Conservation (phyloP, 2,113 vertebrate species). For the Sinocyclocheilus grahami region DNA sequence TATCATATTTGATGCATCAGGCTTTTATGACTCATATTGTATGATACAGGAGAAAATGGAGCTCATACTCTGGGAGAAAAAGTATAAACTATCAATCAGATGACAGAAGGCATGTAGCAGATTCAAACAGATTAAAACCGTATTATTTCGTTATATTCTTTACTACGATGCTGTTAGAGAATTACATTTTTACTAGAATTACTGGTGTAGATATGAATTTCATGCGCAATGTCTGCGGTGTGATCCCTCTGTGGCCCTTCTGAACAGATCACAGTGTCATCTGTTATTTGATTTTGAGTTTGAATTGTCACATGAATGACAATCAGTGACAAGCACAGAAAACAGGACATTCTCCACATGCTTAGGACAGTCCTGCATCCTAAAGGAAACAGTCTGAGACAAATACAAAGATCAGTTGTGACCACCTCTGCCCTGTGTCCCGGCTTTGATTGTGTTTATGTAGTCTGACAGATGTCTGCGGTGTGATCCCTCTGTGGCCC, state of each 20-base stretch:
- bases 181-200: background rate
- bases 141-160: too few species aligned
- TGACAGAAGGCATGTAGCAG: too few species aligned
- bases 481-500: background rate
- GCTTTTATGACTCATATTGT: too few species aligned
- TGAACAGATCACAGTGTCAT: background rate
- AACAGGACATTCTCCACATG: conserved; percentile 11
- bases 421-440: background rate
- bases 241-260: background rate
- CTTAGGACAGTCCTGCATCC: background rate
- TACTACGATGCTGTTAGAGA: background rate
- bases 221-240: background rate
- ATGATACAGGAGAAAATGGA: too few species aligned
- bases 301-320: background rate
- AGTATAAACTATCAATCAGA: too few species aligned
- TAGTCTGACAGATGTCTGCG: background rate
- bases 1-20: too few species aligned
- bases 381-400: background rate
- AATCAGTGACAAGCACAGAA: background rate
- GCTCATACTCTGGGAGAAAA: too few species aligned
- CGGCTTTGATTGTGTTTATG: background rate
- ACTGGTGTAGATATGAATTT: background rate
- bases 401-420: background rate
- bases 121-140: background rate
- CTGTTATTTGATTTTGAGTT: background rate